A percentile compares a stretch with the other conserved stretches of the same genome.
Conservation (phyloP, 2,113 vertebrate genomes). For the Proterorhinus semilunaris region DNA sequence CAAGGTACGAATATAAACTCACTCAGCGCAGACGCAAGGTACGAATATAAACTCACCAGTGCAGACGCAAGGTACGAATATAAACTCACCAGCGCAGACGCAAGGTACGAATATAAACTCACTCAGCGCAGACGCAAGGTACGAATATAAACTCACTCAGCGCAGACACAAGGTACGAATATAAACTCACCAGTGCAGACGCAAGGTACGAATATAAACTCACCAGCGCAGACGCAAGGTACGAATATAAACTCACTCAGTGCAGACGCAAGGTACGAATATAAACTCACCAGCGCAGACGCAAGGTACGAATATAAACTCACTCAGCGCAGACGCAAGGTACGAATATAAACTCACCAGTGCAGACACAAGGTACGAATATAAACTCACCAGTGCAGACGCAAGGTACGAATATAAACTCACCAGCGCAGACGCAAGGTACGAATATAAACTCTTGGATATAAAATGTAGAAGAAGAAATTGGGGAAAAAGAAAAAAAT, state of each 20-base stretch:
- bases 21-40: conserved; percentile 96
- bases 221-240: conserved; percentile 96
- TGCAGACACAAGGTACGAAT: conserved; percentile 95
- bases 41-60: too few relatives aligned
- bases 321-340: conserved; percentile 96
- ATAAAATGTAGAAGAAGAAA: too few relatives aligned
- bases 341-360: too few relatives aligned
- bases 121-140: conserved; percentile 96
- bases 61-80: conserved; percentile 94
- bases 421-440: conserved; percentile 96
- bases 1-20: too few relatives aligned
- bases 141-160: too few relatives aligned
- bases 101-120: too few relatives aligned
- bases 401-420: too few relatives aligned
- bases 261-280: conserved; percentile 95
- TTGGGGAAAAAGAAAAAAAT: too few relatives aligned
- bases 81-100: conserved; percentile 95
- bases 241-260: too few relatives aligned
- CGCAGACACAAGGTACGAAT: conserved; percentile 95
- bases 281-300: conserved; percentile 94
- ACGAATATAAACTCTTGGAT: too few relatives aligned
- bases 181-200: conserved; percentile 94
- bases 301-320: too few relatives aligned
- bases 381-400: conserved; percentile 94
- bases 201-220: too few relatives aligned